These are phyloP conservation scores for Diarsia brunnea DNA, from an alignment of 2,888 invertebrate genomes.

Conservation along the genomic window DNA sequence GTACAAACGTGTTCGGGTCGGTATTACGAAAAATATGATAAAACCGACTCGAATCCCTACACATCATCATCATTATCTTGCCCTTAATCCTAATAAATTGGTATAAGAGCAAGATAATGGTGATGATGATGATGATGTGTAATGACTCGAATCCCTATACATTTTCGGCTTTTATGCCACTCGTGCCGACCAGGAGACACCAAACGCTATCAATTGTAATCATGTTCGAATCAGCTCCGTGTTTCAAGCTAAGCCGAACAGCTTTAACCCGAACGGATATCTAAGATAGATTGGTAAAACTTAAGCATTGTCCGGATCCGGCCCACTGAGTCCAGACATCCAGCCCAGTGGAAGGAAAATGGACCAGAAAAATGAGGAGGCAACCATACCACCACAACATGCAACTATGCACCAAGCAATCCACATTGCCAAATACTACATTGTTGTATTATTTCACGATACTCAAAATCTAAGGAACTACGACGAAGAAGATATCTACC, in stretches of 20 bases:
- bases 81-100: too few relatives aligned
- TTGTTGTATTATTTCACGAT: not conserved
- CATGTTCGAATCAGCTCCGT: not conserved
- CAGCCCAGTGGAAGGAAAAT: not conserved
- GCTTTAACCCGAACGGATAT: not conserved
- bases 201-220: not conserved
- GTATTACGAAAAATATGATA: not conserved
- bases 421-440: not conserved
- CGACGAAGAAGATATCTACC: not conserved
- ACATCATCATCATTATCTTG: too few relatives aligned
- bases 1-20: not conserved
- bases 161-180: not conserved
- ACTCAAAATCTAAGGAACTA: not conserved
- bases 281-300: not conserved
- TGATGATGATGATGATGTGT: too few relatives aligned
- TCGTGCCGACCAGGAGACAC: not conserved
- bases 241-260: not conserved
- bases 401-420: not conserved
- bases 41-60: not conserved
- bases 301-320: not conserved
- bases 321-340: too few relatives aligned
- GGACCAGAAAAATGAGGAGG: not conserved
- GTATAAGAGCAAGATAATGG: too few relatives aligned
- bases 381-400: too few relatives aligned
- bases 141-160: not conserved